Conservation (phyloP, 2,797 vertebrate species). For the Etheostoma perlongum region DNA sequence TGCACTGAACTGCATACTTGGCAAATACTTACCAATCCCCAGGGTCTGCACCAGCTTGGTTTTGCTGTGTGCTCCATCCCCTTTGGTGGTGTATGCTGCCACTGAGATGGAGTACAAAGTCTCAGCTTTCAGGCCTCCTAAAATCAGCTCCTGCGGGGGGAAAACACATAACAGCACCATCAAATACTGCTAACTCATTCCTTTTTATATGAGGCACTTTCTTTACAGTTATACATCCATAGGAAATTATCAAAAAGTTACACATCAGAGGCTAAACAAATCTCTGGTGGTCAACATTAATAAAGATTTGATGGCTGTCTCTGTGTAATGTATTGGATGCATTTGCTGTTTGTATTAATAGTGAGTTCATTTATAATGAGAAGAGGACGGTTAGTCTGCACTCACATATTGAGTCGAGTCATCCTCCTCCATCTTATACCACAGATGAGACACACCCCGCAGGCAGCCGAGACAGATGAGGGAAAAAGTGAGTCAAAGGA, state of each 20-base stretch:
- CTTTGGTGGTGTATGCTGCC: slow-evolving; percentile 86
- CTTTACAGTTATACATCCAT: slow-evolving; percentile 1
- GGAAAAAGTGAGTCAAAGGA: slow-evolving; percentile 67
- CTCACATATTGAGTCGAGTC: slow-evolving; percentile 96
- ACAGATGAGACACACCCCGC: slow-evolving; percentile 77
- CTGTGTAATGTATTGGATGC: slow-evolving; percentile 23
- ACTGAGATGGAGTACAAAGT: slow-evolving; percentile 93
- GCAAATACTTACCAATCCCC: slow-evolving; percentile 87
- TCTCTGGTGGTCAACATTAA: slow-evolving; percentile 29
- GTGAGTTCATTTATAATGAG: slow-evolving; percentile 53
- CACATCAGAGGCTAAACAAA: slow-evolving; percentile 29
- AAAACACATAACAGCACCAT: slow-evolving; percentile 34
- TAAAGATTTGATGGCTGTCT: slow-evolving; percentile 31
- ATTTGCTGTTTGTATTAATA: slow-evolving; percentile 44
- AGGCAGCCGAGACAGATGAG: slow-evolving; percentile 72
- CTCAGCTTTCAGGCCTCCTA: slow-evolving; percentile 91
- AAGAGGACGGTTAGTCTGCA: slow-evolving; percentile 66
- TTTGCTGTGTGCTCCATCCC: slow-evolving; percentile 94
- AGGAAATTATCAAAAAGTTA: slow-evolving; percentile 5
- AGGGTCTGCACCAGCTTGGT: slow-evolving; percentile 90
- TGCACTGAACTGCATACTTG: slow-evolving; percentile 53
- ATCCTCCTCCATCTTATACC: slow-evolving; percentile 90
- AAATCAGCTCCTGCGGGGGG: slow-evolving; percentile 88
- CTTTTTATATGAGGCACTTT: slow-evolving; percentile 22
- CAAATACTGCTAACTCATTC: slow-evolving; percentile 21